phyloP scores from a whole-genome alignment of 1,140 invertebrate species.

The Ips typographus region DNA sequence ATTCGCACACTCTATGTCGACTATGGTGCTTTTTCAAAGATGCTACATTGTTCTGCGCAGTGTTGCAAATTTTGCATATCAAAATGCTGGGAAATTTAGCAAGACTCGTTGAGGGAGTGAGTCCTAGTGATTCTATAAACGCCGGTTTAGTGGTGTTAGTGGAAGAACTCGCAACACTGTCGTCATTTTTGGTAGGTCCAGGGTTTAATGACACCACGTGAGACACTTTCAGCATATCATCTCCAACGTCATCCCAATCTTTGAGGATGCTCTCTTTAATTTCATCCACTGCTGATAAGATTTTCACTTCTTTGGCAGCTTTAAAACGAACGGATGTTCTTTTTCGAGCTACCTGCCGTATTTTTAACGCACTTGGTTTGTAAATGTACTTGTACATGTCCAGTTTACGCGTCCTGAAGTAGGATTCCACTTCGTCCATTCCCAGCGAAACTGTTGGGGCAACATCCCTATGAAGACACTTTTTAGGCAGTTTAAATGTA shows the following conservation, averaged over 20 bases:
- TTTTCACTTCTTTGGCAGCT: background rate
- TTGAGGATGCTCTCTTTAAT: background rate
- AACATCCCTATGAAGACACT: constrained; percentile 29
- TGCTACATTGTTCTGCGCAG: constrained; percentile 16
- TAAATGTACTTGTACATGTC: constrained; percentile 28
- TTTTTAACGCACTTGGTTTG: background rate
- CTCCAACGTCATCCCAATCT: background rate
- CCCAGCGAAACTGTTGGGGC: constrained; percentile 26
- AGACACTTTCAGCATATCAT: background rate
- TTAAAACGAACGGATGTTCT: constrained; percentile 12
- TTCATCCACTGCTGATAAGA: background rate
- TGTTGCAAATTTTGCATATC: constrained; percentile 31
- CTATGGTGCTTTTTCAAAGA: constrained; percentile 34
- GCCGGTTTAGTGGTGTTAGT: constrained; percentile 19
- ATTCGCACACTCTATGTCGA: constrained; percentile 35
- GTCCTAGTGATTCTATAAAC: constrained; percentile 26
- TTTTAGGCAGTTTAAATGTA: constrained; percentile 29
- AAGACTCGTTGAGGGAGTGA: constrained; percentile 10
- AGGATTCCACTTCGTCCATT: constrained; percentile 33
- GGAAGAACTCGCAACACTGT: background rate
- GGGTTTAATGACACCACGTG: background rate
- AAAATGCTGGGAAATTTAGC: constrained; percentile 16
- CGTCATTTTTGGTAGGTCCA: background rate
- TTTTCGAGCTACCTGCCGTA: constrained; percentile 17
- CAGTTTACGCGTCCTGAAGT: constrained; percentile 28